Percentiles rank a stretch among this genome's conserved stretches.
Evolutionary conservation across 2,888 invertebrate genomes (phyloP).

Genomic region (Cheilosia vernalis): DNA sequence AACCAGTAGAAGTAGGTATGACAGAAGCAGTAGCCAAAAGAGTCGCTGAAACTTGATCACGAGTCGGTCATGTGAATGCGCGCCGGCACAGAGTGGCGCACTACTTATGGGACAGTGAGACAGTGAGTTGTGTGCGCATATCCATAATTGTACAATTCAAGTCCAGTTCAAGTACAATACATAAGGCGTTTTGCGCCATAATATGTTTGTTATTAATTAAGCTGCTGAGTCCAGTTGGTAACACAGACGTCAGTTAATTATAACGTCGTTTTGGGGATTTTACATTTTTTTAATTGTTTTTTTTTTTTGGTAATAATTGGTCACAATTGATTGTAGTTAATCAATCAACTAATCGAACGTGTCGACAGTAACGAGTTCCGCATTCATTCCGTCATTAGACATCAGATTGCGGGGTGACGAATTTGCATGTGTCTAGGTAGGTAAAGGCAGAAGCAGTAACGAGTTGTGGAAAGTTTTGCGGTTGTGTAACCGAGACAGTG

Average conservation of each 20-base stretch:
- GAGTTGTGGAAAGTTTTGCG: constrained; percentile 6
- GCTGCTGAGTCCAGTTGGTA: not conserved
- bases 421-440: not conserved
- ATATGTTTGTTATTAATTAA: not conserved
- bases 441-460: not conserved
- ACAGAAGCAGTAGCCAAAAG: constrained; percentile 5
- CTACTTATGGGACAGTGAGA: constrained; percentile 1
- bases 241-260: not conserved
- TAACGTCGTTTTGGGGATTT: not conserved
- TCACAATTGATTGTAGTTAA: not conserved
- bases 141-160: not conserved
- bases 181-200: not conserved
- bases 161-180: constrained; percentile 11
- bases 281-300: not conserved
- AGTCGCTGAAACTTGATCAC: constrained; percentile 46
- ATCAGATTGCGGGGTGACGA: not conserved
- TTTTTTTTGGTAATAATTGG: no score
- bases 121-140: not conserved
- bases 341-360: constrained; percentile 8
- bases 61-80: constrained; percentile 40
- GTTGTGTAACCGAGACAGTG: not conserved
- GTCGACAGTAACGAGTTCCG: constrained; percentile 2
- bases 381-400: not conserved
- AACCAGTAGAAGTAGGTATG: not conserved
- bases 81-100: constrained; percentile 8